Percentiles rank a stretch among this genome's conserved stretches.
Evolutionary conservation across 2,888 invertebrate species (phyloP).

Genomic region (Leptopilina myrica): DNA sequence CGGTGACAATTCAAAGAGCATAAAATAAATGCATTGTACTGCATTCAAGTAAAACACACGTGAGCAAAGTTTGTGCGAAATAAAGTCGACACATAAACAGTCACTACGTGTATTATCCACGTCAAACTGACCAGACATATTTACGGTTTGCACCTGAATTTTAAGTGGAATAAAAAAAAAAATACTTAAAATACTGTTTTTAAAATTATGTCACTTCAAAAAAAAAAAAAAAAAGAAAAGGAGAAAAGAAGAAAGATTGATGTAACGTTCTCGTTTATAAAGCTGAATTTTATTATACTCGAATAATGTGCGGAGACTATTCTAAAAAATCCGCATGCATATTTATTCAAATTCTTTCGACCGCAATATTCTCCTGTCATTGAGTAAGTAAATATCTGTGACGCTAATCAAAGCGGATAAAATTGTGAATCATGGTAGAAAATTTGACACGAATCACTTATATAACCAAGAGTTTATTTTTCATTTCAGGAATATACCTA

Average conservation of each 20-base stretch:
- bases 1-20: constrained; percentile 33
- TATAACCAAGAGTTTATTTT: neutral
- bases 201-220: constrained; percentile 6
- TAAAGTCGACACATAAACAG: constrained; percentile 17
- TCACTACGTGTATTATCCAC: no score
- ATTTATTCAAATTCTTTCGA: constrained; percentile 18
- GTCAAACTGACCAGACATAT: neutral
- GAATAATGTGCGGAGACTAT: neutral
- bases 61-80: neutral
- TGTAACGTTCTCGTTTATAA: neutral
- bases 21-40: constrained; percentile 25
- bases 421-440: neutral
- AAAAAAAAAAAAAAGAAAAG: no score
- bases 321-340: constrained; percentile 10
- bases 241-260: neutral
- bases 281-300: neutral
- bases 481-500: no score
- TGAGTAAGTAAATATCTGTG: constrained; percentile 14
- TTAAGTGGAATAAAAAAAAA: constrained; percentile 18
- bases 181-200: neutral
- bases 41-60: constrained; percentile 36
- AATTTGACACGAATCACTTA: neutral
- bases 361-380: neutral
- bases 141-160: neutral
- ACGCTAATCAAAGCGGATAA: neutral